Evolutionary conservation across 2,113 vertebrate species (phyloP), one percentile per base, ranked within the genome.

Genomic region (Epinephelus fuscoguttatus): DNA sequence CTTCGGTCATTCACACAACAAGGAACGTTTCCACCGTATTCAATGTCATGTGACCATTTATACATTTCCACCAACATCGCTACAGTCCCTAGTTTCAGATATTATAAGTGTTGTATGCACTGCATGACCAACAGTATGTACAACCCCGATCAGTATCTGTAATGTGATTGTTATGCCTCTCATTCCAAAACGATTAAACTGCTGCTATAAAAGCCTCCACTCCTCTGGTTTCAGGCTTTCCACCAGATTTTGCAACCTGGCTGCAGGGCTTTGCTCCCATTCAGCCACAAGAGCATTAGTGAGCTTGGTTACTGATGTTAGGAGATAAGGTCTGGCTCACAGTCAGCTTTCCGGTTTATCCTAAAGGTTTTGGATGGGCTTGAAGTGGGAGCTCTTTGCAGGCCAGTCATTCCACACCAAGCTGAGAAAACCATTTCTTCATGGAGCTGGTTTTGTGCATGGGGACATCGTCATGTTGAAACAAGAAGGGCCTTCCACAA

Each of bases 221-320:
- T 37, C 25, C 4, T 49, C 25, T 33, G 37, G 52, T 23, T 45
- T 56, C 69, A 53, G 45, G 45, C 42, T 27, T 61, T 61, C 14
- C 53, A 60, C 6, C n/a, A 60, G 21, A 60, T 52, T 69, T n/a
- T n/a, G 18, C 23, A 13, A n/a, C 18, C 59, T 30, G 25, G 40
- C 53, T 59, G 37, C 53, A 49, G 53, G 63, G 53, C 57, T 71
- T 83, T 77, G 4, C n/a, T 71, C 49, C 10, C 27, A 25, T 55
- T 70, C 64, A 64, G 59, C 33, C 66, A 25, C 62, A 49, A 19
- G 5, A 21, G 53, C 40, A 77, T 76, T 68, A 68, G 14, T 23
- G 3, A 79, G 66, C 13, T 37, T 19, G 17, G 63, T 10, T 66
- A 53, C 15, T 42, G 49, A 64, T 55, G n/a, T 15, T 21, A 6